Evolutionary conservation across 2,113 vertebrate species (phyloP).

Genomic region (Lophura nycthemera): DNA sequence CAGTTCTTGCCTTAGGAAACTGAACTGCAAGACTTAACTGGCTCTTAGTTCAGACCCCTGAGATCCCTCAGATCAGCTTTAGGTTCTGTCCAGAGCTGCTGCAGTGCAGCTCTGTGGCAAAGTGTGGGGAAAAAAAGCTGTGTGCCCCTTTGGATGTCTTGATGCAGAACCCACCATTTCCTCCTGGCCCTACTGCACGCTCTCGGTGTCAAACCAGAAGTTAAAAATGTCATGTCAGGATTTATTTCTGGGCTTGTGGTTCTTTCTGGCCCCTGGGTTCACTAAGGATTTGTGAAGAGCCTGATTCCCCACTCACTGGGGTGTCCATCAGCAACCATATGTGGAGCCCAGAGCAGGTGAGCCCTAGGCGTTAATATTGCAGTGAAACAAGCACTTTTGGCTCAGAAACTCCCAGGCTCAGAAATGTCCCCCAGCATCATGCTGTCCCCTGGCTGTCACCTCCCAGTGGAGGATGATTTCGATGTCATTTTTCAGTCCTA

Average conservation of each 20-base stretch:
- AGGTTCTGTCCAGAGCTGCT: background rate
- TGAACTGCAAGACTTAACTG: background rate
- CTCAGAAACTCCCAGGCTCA: background rate
- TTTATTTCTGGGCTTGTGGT: background rate
- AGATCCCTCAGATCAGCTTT: background rate
- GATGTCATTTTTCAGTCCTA: background rate
- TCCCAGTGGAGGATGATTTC: background rate
- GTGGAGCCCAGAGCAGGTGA: background rate
- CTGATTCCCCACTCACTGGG: background rate
- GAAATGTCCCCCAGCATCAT: background rate
- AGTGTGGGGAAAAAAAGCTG: background rate
- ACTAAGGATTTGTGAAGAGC: background rate
- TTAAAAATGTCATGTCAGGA: background rate
- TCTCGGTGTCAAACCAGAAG: accelerated
- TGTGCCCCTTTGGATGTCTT: background rate
- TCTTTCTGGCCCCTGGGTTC: background rate
- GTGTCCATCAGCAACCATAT: background rate
- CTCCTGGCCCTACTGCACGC: background rate
- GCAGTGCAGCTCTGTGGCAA: too few relatives aligned
- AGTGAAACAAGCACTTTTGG: background rate
- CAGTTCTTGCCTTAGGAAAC: background rate
- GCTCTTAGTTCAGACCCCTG: background rate
- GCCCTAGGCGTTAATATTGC: background rate
- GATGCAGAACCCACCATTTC: background rate
- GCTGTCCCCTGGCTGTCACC: background rate